These are phyloP conservation scores for Pissodes strobi DNA, from an alignment of 1,140 invertebrate genomes.

Conservation along the genomic window DNA sequence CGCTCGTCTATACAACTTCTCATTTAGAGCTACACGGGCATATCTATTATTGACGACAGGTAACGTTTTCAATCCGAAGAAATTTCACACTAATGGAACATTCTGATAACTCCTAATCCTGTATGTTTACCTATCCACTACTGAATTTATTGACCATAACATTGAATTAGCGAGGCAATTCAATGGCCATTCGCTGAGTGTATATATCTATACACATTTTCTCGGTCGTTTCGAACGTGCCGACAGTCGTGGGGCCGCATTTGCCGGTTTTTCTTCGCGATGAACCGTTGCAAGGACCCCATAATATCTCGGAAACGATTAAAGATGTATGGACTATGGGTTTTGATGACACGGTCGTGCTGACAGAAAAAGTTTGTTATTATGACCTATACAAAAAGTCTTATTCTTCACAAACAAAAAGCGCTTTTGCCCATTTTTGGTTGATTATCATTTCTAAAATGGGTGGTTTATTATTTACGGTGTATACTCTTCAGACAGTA, in stretches of 20 bases:
- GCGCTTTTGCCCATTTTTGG: too few relatives aligned
- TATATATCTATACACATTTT: slow-evolving; percentile 5
- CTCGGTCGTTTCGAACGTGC: slow-evolving; percentile 4
- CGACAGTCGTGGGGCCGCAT: background rate
- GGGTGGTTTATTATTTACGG: too few relatives aligned
- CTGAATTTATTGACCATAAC: slow-evolving; percentile 21
- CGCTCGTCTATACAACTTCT: too few relatives aligned
- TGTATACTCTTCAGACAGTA: too few relatives aligned
- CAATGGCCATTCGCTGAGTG: slow-evolving; percentile 1
- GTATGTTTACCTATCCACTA: slow-evolving; percentile 9
- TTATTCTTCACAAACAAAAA: too few relatives aligned
- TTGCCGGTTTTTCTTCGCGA: background rate
- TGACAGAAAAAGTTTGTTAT: too few relatives aligned
- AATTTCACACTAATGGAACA: slow-evolving; percentile 11
- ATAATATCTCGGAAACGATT: background rate
- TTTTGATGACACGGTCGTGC: too few relatives aligned
- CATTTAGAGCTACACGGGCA: too few relatives aligned
- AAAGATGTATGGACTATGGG: too few relatives aligned
- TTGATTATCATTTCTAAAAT: too few relatives aligned
- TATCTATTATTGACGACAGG: too few relatives aligned
- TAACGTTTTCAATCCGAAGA: slow-evolving; percentile 5
- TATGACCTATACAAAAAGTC: too few relatives aligned
- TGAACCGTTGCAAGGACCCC: background rate
- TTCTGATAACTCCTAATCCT: slow-evolving; percentile 16
- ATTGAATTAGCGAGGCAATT: slow-evolving; percentile 18